Evolutionary conservation across 2,113 vertebrate genomes (phyloP).

Genomic region (Pycnonotus jocosus): DNA sequence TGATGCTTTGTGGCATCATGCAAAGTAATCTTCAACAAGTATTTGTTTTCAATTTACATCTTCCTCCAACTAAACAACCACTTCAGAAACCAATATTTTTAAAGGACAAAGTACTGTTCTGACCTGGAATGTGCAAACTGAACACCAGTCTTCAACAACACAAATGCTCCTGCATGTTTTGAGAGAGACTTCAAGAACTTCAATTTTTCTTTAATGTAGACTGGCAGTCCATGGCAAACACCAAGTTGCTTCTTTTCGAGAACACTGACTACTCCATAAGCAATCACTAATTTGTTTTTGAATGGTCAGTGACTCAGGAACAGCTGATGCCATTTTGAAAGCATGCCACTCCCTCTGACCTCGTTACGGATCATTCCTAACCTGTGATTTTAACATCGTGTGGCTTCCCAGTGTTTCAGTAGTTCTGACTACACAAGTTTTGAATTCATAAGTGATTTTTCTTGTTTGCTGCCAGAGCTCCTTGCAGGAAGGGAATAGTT

Average conservation of each 20-base stretch:
- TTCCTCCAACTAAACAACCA: background rate
- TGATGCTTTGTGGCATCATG: background rate
- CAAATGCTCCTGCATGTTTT: background rate
- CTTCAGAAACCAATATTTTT: background rate
- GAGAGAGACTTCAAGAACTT: background rate
- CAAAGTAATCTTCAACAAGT: background rate
- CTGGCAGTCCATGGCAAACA: background rate
- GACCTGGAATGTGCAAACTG: background rate
- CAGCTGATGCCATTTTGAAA: slow-evolving; percentile 44
- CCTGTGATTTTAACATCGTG: background rate
- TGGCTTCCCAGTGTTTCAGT: background rate
- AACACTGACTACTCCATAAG: background rate
- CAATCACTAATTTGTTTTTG: slow-evolving; percentile 2
- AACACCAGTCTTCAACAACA: background rate
- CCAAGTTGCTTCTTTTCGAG: background rate
- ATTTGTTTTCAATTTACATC: background rate
- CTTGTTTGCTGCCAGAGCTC: background rate
- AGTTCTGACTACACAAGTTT: slow-evolving; percentile 16
- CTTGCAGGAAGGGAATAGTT: background rate
- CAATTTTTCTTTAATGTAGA: background rate
- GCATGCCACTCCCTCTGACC: slow-evolving; percentile 18
- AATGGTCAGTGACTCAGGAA: slow-evolving; percentile 32
- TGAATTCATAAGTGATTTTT: slow-evolving; percentile 8
- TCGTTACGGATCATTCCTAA: slow-evolving; percentile 37
- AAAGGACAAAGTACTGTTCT: background rate